These are phyloP conservation scores for Epizoanthus scotinus DNA, from an alignment of 92 coral and sea anemone genomes.

Conservation along the genomic window DNA sequence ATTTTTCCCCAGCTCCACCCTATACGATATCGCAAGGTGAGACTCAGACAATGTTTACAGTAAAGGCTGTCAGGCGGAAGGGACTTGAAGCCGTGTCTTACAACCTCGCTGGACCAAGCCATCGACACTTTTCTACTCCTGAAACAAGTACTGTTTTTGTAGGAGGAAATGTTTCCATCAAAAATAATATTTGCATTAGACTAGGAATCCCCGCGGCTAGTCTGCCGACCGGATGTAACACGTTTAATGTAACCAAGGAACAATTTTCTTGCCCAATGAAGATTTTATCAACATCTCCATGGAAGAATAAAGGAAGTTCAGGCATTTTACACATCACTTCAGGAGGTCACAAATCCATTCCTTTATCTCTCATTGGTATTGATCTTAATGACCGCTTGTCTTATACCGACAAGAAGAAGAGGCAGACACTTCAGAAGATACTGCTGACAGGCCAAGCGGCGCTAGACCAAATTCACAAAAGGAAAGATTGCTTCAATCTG, in stretches of 20 bases:
- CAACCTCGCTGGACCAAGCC: slow-evolving; percentile 19
- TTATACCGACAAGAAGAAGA: slow-evolving; percentile 3
- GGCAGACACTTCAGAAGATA: slow-evolving; percentile 1
- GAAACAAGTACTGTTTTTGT: slow-evolving; percentile 38
- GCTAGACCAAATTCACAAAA: neutral
- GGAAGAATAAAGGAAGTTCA: slow-evolving; percentile 38
- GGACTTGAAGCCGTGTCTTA: slow-evolving; percentile 41
- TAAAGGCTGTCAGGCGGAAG: slow-evolving; percentile 22
- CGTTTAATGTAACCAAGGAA: neutral
- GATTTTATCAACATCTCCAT: slow-evolving; percentile 42
- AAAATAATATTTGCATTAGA: slow-evolving; percentile 7
- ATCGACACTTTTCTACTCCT: slow-evolving; percentile 30
- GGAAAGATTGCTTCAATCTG: neutral
- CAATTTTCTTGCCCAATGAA: slow-evolving; percentile 19
- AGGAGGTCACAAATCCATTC: slow-evolving; percentile 5
- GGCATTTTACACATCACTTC: slow-evolving; percentile 49
- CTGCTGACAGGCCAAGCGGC: neutral
- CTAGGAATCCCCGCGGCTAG: slow-evolving; percentile 1
- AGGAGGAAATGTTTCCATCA: slow-evolving; percentile 3
- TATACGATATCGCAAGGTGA: slow-evolving; percentile 4
- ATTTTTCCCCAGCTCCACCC: slow-evolving; percentile 34
- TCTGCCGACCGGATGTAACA: slow-evolving; percentile 51
- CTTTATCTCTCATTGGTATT: slow-evolving; percentile 46
- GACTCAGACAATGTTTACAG: slow-evolving; percentile 26
- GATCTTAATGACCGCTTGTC: neutral